A percentile compares a stretch with the other conserved stretches of the same genome.
Conservation (phyloP, 2,113 vertebrate species). For the Heptranchias perlo region DNA sequence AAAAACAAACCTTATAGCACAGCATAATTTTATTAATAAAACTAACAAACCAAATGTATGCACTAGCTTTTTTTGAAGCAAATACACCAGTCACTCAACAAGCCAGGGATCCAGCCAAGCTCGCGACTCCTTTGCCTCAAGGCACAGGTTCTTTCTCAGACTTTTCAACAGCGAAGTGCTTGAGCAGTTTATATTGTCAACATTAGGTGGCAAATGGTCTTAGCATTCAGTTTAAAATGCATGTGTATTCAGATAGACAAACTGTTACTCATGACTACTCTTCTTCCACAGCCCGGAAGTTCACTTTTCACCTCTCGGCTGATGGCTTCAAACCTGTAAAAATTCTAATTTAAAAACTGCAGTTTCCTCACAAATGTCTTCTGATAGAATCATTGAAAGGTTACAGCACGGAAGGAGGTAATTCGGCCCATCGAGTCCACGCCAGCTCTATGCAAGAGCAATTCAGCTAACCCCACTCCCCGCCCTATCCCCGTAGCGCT, state of each 20-base stretch:
- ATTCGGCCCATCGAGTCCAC: too few species aligned
- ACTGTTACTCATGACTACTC: background rate
- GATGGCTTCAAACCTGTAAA: background rate
- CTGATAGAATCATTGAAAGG: too few species aligned
- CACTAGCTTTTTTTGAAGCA: background rate
- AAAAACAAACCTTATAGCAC: background rate
- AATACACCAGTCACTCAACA: background rate
- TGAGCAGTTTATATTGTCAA: background rate
- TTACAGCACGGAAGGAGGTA: too few species aligned
- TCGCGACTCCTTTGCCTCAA: background rate
- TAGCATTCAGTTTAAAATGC: background rate
- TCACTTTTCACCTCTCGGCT: background rate
- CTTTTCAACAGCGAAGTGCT: background rate
- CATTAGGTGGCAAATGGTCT: background rate
- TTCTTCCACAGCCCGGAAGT: background rate
- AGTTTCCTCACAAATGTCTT: background rate
- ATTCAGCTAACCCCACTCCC: too few species aligned
- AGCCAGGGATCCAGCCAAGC: background rate
- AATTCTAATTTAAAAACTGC: background rate
- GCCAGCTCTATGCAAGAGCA: too few species aligned
- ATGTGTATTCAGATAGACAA: background rate
- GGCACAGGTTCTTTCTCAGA: background rate
- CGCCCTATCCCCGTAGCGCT: too few species aligned
- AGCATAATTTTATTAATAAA: background rate
- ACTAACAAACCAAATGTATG: background rate